A percentile compares a stretch with the other conserved stretches of the same genome.
Conservation (phyloP, 2,888 invertebrate genomes). For the Drosophila paracracens region DNA sequence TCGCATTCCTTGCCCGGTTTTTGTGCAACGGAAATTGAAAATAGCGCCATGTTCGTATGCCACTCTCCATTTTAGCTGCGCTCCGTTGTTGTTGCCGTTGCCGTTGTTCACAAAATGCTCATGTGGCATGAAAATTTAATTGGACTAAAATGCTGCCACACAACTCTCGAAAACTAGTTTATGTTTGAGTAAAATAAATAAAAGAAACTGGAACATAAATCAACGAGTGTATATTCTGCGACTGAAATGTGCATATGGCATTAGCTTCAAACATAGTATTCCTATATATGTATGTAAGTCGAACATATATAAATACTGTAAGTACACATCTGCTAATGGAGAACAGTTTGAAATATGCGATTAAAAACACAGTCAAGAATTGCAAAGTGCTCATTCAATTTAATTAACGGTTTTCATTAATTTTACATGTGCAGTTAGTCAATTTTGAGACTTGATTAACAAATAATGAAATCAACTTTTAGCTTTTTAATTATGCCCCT, state of each 20-base stretch:
- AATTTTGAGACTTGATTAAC: not conserved
- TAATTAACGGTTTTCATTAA: not conserved
- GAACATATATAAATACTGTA: not conserved
- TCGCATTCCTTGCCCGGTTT: slow-evolving; percentile 58
- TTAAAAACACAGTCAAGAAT: not conserved
- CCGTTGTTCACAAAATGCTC: slow-evolving; percentile 62
- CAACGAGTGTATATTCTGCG: slow-evolving; percentile 55
- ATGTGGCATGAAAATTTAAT: slow-evolving; percentile 77
- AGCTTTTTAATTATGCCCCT: not conserved
- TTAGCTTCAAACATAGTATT: slow-evolving; percentile 61
- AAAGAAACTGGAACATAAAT: slow-evolving; percentile 64
- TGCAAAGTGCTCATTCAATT: not conserved
- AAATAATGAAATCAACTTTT: not conserved
- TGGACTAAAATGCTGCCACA: slow-evolving; percentile 72
- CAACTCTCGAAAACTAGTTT: slow-evolving; percentile 74
- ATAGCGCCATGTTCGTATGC: slow-evolving; percentile 60
- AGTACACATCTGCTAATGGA: not conserved
- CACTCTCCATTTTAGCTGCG: slow-evolving; percentile 43
- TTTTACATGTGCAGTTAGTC: not conserved
- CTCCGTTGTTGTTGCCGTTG: slow-evolving; percentile 26
- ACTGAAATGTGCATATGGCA: slow-evolving; percentile 71
- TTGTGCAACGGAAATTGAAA: slow-evolving; percentile 72
- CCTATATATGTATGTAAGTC: not conserved
- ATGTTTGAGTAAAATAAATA: slow-evolving; percentile 43
- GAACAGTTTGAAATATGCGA: not conserved